Base-by-base conservation (phyloP, 1,140 invertebrate species). In the Teleogryllus occipitalis region DNA sequence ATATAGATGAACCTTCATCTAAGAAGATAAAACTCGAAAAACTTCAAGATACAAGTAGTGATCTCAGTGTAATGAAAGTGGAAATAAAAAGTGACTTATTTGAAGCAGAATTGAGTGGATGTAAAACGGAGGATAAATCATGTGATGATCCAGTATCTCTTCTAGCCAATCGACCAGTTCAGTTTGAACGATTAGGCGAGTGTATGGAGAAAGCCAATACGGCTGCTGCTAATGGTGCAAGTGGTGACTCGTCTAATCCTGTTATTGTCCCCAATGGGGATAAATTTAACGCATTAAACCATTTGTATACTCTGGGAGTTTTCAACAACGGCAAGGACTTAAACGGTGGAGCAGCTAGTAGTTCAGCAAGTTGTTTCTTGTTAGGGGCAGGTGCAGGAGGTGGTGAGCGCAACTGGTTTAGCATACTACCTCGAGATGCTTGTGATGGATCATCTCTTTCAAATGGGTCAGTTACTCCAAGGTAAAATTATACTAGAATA, bases 391-490 rank as follows among this genome's bases (percentile, higher is more conserved):
- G 79, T 80, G 75, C 74, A 8, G 84, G 83, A 27, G 18, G 81
- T 80, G 81, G 83, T 78, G 83, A 85, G 82, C 81, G 84, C 39
- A 88, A 89, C 46, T 91, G 90, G 90, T 92, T 92, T 82, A 91
- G 88, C 82, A 87, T 92, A 78, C 83, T 92, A 75, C 89, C 90
- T 21, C 87, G 88, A 82, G 88, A 90, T 80, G 87, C 90, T 10
- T 92, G 91, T 86, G 90, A 91, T 83, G 89, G 88, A 8, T 82
- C 85, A 46, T 85, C 87, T 27, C 76, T 87, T 48, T 85, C 84
- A 8, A 83, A 80, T 76, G 74, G 48, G 8, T 65, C 72, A 22
- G 49, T 73, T 39, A 81, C 80, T 72, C 78, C 39, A 81, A 79
- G 80, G 80, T 79, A 80, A 79, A 74, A n/a, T 39, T 39, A 39